Evolutionary conservation across 2,797 vertebrate species (phyloP), one percentile per base, ranked within the genome.

Genomic region (Rachycentron canadum): DNA sequence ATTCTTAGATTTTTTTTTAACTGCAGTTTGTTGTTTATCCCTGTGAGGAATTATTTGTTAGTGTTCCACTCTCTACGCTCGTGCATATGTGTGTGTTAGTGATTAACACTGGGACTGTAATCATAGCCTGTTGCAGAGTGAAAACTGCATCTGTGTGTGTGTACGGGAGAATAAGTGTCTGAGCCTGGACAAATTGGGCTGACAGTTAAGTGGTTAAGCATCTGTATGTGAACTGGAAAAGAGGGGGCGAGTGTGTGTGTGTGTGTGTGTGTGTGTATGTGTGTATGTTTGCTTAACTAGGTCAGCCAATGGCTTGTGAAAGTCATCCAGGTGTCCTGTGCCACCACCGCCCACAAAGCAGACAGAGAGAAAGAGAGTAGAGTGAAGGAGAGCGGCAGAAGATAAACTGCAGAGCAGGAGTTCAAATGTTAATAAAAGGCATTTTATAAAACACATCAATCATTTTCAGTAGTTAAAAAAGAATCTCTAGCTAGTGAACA

Each of bases 291-390:
- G 82, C 68, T 80, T 84, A 91, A 90, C 83, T 90, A 85, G 93
- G 92, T 92, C 93, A 89, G 92, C 83, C 88, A 89, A 62, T 85
- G 85, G 82, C 84, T 91, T 28, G 72, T 92, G 91, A 93, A 93
- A 92, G 91, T 92, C 90, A 92, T 90, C 89, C 87, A 91, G 90
- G 91, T 93, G 89, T 92, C 89, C 84, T 82, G 58, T 79, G 74
- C 86, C 76, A 70, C 81, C 55, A 38, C 81, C 79, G 64, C 85
- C 86, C 89, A 88, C 89, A 70, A 68, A 73, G 73, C 83, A 87
- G 83, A 85, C 76, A 78, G 76, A 67, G 28, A 70, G 14, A 57
- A 40, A 53, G 64, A 64, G 40, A 43, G 34, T 26, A 34, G 59
- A 21, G 5, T 34, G 64, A 49, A 23, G 32, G 45, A 34, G 13